Conservation (phyloP, 2,113 vertebrate species). For the Coreoperca whiteheadi region DNA sequence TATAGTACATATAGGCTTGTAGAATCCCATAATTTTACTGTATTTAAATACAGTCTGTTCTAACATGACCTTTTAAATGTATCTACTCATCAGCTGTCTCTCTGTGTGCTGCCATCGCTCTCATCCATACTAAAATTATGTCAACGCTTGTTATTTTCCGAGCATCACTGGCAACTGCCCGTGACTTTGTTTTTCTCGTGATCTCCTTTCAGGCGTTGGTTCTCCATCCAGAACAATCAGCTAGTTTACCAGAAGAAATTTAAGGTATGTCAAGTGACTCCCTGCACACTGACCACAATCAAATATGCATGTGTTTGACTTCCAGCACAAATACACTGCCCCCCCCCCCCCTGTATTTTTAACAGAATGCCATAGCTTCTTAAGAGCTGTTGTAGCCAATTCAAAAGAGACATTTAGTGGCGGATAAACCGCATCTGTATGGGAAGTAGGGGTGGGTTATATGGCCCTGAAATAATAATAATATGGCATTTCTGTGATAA, state of each 20-base stretch:
- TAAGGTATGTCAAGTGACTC: slow-evolving; percentile 88
- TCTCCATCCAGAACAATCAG: slow-evolving; percentile 99
- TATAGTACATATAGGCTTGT: background rate
- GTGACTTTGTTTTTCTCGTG: slow-evolving; percentile 42
- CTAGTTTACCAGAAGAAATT: slow-evolving; percentile 99
- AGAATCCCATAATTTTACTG: background rate
- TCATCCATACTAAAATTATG: background rate
- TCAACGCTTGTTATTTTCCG: background rate
- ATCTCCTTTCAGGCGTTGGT: slow-evolving; percentile 93
- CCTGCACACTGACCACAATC: slow-evolving; percentile 27
- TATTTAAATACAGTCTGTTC: background rate
- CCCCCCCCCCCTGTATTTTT: slow-evolving; percentile 43
- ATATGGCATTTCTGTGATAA: too few relatives aligned
- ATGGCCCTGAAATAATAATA: too few relatives aligned
- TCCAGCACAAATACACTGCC: slow-evolving; percentile 31
- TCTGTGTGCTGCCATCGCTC: background rate
- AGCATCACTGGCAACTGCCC: slow-evolving; percentile 8
- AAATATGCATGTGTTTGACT: slow-evolving; percentile 53
- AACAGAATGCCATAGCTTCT: background rate
- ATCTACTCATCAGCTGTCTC: background rate
- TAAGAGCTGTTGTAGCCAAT: background rate
- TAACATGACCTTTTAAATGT: background rate
- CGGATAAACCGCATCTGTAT: background rate
- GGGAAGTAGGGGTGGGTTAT: too few relatives aligned
- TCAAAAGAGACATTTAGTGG: background rate